Evolutionary conservation across 2,797 vertebrate species (phyloP).

Genomic region (Diplodus puntazzo): DNA sequence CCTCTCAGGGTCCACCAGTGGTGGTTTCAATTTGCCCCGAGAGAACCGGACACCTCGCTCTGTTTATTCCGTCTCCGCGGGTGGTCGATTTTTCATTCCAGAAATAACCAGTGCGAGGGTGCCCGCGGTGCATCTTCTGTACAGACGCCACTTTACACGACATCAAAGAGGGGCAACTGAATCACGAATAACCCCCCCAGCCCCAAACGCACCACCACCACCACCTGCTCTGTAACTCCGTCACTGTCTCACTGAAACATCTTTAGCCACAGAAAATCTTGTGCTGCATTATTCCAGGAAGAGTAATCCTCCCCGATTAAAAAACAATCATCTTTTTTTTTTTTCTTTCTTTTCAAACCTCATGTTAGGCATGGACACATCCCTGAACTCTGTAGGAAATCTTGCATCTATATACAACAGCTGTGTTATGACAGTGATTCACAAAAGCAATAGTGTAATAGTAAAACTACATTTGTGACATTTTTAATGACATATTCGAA

Average conservation of each 20-base stretch:
- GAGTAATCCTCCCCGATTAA: background rate
- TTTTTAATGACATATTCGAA: slow-evolving; percentile 69
- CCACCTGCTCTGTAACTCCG: slow-evolving; percentile 37
- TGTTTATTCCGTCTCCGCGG: slow-evolving; percentile 44
- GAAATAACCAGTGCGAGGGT: slow-evolving; percentile 71
- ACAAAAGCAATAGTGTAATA: slow-evolving; percentile 75
- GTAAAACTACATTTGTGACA: slow-evolving; percentile 73
- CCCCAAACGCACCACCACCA: slow-evolving; percentile 9
- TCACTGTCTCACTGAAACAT: slow-evolving; percentile 43
- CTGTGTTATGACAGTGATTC: slow-evolving; percentile 76
- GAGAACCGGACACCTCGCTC: slow-evolving; percentile 71
- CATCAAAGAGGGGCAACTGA: slow-evolving; percentile 73
- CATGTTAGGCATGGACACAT: slow-evolving; percentile 63
- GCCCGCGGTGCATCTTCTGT: slow-evolving; percentile 66
- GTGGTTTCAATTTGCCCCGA: slow-evolving; percentile 54
- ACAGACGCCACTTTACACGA: slow-evolving; percentile 67
- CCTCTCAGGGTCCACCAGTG: slow-evolving; percentile 44
- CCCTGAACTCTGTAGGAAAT: slow-evolving; percentile 77
- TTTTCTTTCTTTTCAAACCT: slow-evolving; percentile 16
- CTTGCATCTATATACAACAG: slow-evolving; percentile 76
- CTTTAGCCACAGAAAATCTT: slow-evolving; percentile 37
- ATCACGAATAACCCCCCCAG: slow-evolving; percentile 37
- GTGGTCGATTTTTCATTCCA: slow-evolving; percentile 77
- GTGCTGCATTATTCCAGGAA: slow-evolving; percentile 34
- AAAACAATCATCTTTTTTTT: background rate